Conservation (phyloP, 2,888 invertebrate species). For the Pachymerium ferrugineum region DNA sequence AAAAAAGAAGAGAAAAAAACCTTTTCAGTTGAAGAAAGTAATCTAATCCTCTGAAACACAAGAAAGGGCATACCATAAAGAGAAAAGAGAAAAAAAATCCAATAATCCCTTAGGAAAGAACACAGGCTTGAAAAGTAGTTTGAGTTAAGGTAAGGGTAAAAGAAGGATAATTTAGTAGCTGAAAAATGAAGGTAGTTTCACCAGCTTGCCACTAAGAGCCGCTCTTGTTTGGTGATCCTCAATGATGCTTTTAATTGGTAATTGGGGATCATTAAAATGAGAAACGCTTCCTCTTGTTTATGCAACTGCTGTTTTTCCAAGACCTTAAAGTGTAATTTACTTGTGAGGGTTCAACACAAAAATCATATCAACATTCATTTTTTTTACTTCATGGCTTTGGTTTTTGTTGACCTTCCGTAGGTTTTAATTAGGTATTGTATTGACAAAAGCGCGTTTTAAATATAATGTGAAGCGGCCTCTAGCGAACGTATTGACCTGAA, state of each 20-base stretch:
- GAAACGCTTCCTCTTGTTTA: constrained; percentile 3
- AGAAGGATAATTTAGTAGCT: background rate
- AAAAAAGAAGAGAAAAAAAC: background rate
- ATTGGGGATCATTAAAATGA: constrained; percentile 25
- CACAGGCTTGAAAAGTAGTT: constrained; percentile 23
- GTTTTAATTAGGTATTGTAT: too few species aligned
- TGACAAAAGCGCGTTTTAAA: too few species aligned
- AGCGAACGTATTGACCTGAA: too few species aligned
- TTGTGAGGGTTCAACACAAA: too few species aligned
- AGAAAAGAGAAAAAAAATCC: background rate
- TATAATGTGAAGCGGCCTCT: too few species aligned
- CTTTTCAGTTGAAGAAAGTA: constrained; percentile 10
- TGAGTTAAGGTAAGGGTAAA: background rate
- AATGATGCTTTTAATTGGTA: constrained; percentile 27
- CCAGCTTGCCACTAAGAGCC: background rate
- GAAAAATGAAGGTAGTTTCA: constrained; percentile 16
- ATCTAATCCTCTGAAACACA: constrained; percentile 25
- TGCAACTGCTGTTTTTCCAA: constrained; percentile 13
- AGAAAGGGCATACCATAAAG: constrained; percentile 23
- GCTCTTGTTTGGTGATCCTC: constrained; percentile 19
- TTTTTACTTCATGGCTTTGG: too few species aligned
- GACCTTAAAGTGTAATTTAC: background rate
- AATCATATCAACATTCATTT: too few species aligned
- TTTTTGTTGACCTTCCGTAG: too few species aligned
- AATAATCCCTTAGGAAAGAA: constrained; percentile 5